Percentiles rank a stretch among this genome's conserved stretches.
Evolutionary conservation across 2,113 vertebrate species (phyloP).

Genomic region (Zeus faber): DNA sequence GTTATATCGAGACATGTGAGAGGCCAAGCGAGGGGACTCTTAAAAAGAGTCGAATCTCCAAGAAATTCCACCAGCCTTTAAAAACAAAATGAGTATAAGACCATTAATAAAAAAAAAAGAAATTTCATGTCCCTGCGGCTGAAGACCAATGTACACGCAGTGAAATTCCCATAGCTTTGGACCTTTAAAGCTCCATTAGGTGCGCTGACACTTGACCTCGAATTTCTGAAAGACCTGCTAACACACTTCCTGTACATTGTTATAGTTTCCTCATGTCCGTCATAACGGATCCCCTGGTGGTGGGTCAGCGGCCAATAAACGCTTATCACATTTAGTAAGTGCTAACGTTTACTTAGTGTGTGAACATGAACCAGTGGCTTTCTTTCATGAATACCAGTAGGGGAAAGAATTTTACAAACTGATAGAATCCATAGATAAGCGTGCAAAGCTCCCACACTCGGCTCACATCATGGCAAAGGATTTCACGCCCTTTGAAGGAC

Average conservation of each 20-base stretch:
- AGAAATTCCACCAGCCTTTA: slow-evolving; percentile 15
- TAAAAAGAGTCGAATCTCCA: slow-evolving; percentile 2
- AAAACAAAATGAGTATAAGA: slow-evolving; percentile 10
- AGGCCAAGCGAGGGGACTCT: slow-evolving; percentile 8
- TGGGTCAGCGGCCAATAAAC: slow-evolving; percentile 26
- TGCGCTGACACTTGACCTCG: slow-evolving; percentile 16
- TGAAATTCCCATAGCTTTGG: slow-evolving; percentile 15
- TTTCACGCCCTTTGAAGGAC: slow-evolving; percentile 27
- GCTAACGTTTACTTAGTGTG: slow-evolving; percentile 36
- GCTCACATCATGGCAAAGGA: slow-evolving; percentile 30
- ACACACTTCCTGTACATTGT: slow-evolving; percentile 72
- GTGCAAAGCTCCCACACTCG: slow-evolving; percentile 51
- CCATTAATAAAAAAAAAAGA: slow-evolving; percentile 1
- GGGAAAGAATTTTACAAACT: slow-evolving; percentile 32
- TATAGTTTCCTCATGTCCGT: slow-evolving; percentile 53
- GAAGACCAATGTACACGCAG: slow-evolving; percentile 19
- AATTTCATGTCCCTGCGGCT: slow-evolving; percentile 25
- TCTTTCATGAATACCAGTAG: slow-evolving; percentile 28
- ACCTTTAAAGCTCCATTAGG: slow-evolving; percentile 39
- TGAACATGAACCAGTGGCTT: slow-evolving; percentile 31
- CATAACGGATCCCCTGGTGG: slow-evolving; percentile 18
- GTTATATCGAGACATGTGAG: slow-evolving; percentile 37
- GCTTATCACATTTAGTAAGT: slow-evolving; percentile 28
- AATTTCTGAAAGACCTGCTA: slow-evolving; percentile 45
- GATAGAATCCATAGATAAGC: slow-evolving; percentile 53